Evolutionary conservation across 2,888 invertebrate genomes (phyloP), one percentile per base, ranked within the genome.

Genomic region (Eristalis intricaria): DNA sequence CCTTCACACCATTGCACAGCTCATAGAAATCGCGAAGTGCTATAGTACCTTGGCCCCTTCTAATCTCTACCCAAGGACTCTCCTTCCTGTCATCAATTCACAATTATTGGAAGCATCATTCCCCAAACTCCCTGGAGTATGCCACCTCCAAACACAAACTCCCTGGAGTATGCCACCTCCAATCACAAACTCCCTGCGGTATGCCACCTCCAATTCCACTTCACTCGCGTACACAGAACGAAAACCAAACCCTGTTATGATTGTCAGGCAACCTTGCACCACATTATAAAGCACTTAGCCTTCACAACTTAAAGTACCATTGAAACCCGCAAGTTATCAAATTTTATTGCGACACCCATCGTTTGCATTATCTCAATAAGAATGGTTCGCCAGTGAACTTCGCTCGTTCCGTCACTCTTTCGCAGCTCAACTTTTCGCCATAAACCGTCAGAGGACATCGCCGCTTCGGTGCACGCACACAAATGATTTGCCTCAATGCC

Each of bases 401-500:
- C 2, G 91, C 90, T 15, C 92, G 89, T 68, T 91, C 91, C 1
- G 92, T 92, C 26, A 91, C 89, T n/a, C 90, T 89, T n/a, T 91
- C 91, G 15, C 90, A 90, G 19, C 87, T 86, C 40, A 93, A 71
- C 63, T 90, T 90, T 66, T 93, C 92, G 3, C 90, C 91, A 80
- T 91, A 91, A n/a, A 90, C 88, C 2, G 93, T 93, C 89, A 93
- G 90, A 10, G 91, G 89, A 74, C 91, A 92, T 60, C 92, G 91
- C 4, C 89, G 84, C 66, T 92, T 92, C 3, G 91, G 91, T 35
- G 91, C 91, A 61, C 89, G 89, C 2, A 92, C 76, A 38, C 89
- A 90, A 85, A 91, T 91, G 10, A 75, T 61, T 23, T 65, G 26
- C 29, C 60, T 79, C 10, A 92, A 89, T 79, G 90, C 89, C 32